Evolutionary conservation across 2,888 invertebrate genomes (phyloP), one percentile per base, ranked within the genome.

Genomic region (Isoperla grammatica): DNA sequence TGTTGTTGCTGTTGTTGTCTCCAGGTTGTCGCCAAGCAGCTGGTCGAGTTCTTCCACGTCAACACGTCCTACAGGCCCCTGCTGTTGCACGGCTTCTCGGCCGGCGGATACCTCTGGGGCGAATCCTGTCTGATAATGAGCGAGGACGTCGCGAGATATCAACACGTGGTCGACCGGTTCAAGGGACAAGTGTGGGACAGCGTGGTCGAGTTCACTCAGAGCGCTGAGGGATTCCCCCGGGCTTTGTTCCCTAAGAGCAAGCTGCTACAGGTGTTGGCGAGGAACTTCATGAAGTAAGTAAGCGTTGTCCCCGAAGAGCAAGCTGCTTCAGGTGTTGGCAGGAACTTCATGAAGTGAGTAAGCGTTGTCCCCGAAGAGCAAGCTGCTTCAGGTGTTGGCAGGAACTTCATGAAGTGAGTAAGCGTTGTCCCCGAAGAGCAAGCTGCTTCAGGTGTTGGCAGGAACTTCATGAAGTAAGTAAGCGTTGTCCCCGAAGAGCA

Each of bases 141-240:
- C 29, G 29, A 29, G 8, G 29, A 29, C 6, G 15, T 20, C 35
- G 39, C 1, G 17, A 71, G 69, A 39, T 87, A 86, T 70, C 78
- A 80, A 65, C 80, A 81, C 0, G 75, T 86, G 19, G 69, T 87
- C 62, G 81, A 87, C 68, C 80, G 85, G 60, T 79, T 95, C 61
- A 78, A 79, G 1, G 90, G 91, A 0, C 92, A 94, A 74, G 80
- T 93, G 58, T 94, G 92, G 88, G 95, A 95, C 74, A 92, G 91
- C 59, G 90, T 89, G 0, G 81, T 78, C 0, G 80, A 81, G 65
- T 73, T 79, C 46, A 74, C 74, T 46, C 78, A 79, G 55, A 71
- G 81, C 22, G 74, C 79, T 1, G 70, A 73, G 37, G 82, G 82
- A 12, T 71, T 79, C 13, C 75, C 81, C 0, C 72, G 70, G 43